Evolutionary conservation across 1,140 invertebrate genomes (phyloP).

Genomic region (Ceratosolen solmsi): DNA sequence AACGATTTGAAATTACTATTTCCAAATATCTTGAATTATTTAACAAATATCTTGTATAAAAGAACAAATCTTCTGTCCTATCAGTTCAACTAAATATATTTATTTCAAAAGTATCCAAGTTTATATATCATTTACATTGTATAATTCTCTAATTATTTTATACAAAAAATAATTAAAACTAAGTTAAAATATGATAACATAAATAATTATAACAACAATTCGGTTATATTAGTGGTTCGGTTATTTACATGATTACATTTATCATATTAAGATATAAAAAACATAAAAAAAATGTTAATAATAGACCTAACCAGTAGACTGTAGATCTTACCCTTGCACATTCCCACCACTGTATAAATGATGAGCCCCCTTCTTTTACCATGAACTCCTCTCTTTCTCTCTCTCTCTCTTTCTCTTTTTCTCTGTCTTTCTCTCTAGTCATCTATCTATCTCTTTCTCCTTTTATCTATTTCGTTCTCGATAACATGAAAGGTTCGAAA

Average conservation of each 20-base stretch:
- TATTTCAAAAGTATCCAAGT: background rate
- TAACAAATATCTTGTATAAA: background rate
- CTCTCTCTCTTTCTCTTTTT: background rate
- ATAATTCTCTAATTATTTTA: too few species aligned
- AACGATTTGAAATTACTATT: background rate
- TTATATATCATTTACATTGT: too few species aligned
- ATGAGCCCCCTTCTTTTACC: constrained; percentile 32
- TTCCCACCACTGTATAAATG: constrained; percentile 33
- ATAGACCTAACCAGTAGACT: background rate
- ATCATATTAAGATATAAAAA: constrained; percentile 54
- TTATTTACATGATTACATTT: too few species aligned
- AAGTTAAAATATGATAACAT: too few species aligned
- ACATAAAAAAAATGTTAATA: constrained; percentile 20
- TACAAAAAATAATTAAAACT: too few species aligned
- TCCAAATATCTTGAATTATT: background rate
- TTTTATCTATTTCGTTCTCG: background rate
- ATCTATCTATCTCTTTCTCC: background rate
- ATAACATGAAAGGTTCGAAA: background rate
- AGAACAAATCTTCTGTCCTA: background rate
- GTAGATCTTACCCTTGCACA: background rate
- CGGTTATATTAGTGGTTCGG: background rate
- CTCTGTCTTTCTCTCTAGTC: background rate
- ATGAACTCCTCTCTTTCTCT: background rate
- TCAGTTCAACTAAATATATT: background rate
- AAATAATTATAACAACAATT: background rate